These are phyloP conservation scores for Baronia brevicornis DNA, from an alignment of 2,888 invertebrate genomes.

Conservation along the genomic window DNA sequence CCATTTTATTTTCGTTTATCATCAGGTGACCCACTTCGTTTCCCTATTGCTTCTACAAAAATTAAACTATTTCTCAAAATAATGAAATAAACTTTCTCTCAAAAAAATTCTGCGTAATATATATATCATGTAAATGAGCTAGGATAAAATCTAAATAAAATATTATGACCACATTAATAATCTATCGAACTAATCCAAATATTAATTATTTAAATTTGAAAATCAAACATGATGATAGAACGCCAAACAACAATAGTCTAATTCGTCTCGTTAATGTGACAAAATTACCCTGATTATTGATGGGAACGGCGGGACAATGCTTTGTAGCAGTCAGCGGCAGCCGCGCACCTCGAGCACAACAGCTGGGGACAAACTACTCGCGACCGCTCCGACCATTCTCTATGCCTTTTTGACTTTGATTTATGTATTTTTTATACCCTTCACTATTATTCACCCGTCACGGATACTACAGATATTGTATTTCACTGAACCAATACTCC, in stretches of 20 bases:
- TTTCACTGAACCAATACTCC: slow-evolving; percentile 32
- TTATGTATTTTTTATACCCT: slow-evolving; percentile 73
- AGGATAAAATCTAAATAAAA: too few species aligned
- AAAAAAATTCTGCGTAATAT: too few species aligned
- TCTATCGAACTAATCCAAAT: too few species aligned
- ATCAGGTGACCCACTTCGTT: slow-evolving; percentile 1
- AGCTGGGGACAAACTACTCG: slow-evolving; percentile 70
- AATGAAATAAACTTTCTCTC: too few species aligned
- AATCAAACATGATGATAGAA: slow-evolving; percentile 32
- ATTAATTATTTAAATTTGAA: slow-evolving; percentile 7
- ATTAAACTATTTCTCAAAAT: slow-evolving; percentile 21
- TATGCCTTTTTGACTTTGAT: slow-evolving; percentile 77
- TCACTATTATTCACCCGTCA: slow-evolving; percentile 74
- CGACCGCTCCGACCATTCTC: slow-evolving; percentile 62
- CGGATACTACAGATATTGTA: slow-evolving; percentile 60
- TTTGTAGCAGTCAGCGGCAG: slow-evolving; percentile 35
- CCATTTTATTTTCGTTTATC: slow-evolving; percentile 11
- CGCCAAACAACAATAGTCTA: slow-evolving; percentile 56
- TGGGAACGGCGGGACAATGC: slow-evolving; percentile 56
- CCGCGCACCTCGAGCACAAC: slow-evolving; percentile 33
- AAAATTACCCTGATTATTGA: slow-evolving; percentile 75
- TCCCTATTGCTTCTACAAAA: too few species aligned
- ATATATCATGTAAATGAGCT: too few species aligned
- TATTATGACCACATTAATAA: too few species aligned
- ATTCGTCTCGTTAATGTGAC: slow-evolving; percentile 68